These are phyloP conservation scores for Coracopsis vasa DNA, from an alignment of 2,113 vertebrate genomes.

Conservation along the genomic window DNA sequence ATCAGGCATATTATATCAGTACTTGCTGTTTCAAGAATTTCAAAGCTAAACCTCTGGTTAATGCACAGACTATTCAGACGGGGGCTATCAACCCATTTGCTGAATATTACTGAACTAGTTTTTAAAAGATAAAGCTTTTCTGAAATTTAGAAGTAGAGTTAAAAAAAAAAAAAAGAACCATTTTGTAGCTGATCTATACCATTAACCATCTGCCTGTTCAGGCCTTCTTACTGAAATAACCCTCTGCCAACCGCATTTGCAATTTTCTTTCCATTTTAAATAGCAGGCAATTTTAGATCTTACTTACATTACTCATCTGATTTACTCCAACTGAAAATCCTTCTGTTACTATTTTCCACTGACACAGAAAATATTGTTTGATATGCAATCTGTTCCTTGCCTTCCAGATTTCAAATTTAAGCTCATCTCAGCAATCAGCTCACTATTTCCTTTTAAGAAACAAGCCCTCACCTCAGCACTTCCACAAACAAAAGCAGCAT, in stretches of 20 bases:
- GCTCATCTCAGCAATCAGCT: not conserved
- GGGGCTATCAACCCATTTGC: not conserved
- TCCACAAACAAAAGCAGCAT: not conserved
- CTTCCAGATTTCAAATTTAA: not conserved
- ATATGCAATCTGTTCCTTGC: conserved; percentile 2
- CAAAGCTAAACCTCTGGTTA: not conserved
- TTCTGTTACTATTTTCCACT: conserved; percentile 17
- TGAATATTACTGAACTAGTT: not conserved
- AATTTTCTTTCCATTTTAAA: conserved; percentile 23
- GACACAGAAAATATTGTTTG: conserved; percentile 39
- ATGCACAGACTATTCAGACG: not conserved
- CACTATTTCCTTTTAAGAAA: not conserved
- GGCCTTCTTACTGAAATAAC: not conserved
- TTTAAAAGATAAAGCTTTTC: not conserved
- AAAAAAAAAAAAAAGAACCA: not conserved
- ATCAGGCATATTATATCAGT: not conserved
- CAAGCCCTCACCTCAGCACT: not conserved
- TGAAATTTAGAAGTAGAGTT: not conserved
- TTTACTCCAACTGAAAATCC: conserved; percentile 41
- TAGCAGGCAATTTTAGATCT: conserved; percentile 9
- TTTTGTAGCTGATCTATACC: not conserved
- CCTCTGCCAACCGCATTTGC: not conserved
- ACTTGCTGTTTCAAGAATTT: not conserved
- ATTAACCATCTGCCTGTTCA: conserved; percentile 2
- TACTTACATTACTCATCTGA: conserved; percentile 38